phyloP scores from a whole-genome alignment of 2,113 vertebrate species.

The Gallinago media region DNA sequence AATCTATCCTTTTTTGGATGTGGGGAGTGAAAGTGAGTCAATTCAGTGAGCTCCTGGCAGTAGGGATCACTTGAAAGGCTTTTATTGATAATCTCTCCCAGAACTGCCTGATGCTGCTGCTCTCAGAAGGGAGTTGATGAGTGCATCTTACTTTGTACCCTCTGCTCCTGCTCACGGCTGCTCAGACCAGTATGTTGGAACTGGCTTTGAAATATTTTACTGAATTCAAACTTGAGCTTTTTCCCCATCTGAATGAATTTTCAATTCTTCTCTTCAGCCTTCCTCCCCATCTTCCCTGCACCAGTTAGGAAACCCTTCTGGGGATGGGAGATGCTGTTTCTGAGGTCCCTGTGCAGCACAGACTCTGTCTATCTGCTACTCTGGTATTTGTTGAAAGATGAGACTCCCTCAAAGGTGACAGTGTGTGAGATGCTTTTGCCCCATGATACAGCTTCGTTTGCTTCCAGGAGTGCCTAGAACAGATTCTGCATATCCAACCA shows the following conservation, averaged over 20 bases:
- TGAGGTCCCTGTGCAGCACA: background rate
- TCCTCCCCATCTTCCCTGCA: background rate
- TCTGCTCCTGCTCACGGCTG: background rate
- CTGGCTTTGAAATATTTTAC: background rate
- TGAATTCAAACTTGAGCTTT: background rate
- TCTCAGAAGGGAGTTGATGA: background rate
- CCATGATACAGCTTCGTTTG: rapidly evolving
- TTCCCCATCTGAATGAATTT: background rate
- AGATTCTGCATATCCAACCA: rapidly evolving
- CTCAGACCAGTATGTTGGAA: background rate
- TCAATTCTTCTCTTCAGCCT: background rate
- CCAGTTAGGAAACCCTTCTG: background rate
- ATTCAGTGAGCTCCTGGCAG: conserved; percentile 9
- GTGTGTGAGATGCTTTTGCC: background rate
- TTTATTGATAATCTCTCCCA: background rate
- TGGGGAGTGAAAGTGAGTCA: background rate
- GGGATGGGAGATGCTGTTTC: background rate
- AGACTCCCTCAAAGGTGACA: background rate
- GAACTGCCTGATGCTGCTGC: background rate
- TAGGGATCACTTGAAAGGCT: background rate
- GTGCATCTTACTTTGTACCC: background rate
- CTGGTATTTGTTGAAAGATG: background rate
- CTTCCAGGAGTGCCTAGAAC: background rate
- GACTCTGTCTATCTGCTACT: background rate
- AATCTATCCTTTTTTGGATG: background rate